Conservation (phyloP, 2,888 invertebrate genomes). For the Furcula furcula region DNA sequence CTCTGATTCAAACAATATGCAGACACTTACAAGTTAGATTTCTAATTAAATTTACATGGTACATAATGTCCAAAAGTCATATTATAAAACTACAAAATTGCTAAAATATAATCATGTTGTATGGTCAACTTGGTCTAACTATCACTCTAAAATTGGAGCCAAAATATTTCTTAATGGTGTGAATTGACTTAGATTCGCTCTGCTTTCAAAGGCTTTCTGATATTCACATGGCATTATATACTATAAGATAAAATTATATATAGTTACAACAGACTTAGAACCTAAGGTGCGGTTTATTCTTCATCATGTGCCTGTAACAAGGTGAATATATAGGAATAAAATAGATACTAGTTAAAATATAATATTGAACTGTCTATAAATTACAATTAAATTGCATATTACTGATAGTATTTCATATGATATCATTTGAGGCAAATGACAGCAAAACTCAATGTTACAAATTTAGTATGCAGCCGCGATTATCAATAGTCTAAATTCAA, state of each 20-base stretch:
- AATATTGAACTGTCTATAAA: no score
- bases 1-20: no score
- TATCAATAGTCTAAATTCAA: no score
- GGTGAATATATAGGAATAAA: no score
- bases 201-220: conserved; percentile 56
- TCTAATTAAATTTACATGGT: conserved; percentile 5
- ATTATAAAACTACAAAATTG: conserved; percentile 5
- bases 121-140: conserved; percentile 5
- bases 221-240: conserved; percentile 58
- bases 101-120: conserved; percentile 4
- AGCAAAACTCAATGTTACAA: no score
- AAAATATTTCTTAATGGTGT: conserved; percentile 63
- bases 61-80: conserved; percentile 1
- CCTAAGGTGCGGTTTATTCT: conserved; percentile 92
- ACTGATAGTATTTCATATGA: no score
- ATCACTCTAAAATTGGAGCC: conserved; percentile 26
- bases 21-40: no score
- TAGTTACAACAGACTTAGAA: conserved; percentile 79
- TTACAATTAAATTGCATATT: no score
- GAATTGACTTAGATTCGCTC: conserved; percentile 65
- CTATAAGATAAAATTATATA: conserved; percentile 57
- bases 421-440: no score
- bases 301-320: conserved; percentile 91
- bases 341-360: no score
- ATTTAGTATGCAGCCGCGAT: no score